Percentiles rank a stretch among this genome's conserved stretches.
These are phyloP conservation scores for Cataglyphis albicans DNA, from an alignment of 2,888 invertebrate species.

Conservation along the genomic window DNA sequence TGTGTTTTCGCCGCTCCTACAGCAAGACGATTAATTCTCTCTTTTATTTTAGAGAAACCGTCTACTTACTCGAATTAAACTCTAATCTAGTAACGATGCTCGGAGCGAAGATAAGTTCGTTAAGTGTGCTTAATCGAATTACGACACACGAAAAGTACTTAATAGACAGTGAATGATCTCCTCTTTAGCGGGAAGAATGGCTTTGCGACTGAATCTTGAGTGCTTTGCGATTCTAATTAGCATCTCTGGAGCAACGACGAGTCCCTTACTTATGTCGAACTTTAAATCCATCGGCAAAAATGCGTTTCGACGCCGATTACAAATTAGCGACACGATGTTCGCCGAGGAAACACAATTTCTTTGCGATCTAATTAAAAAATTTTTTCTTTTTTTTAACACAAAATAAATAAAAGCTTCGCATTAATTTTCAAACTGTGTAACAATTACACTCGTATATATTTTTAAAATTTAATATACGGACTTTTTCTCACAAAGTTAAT, in stretches of 20 bases:
- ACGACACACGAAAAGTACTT: constrained; percentile 67
- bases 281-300: constrained; percentile 42
- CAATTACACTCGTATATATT: neutral
- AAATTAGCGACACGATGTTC: constrained; percentile 25
- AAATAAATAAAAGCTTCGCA: neutral
- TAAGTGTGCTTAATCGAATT: constrained; percentile 69
- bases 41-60: constrained; percentile 42
- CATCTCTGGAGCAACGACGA: constrained; percentile 51
- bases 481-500: neutral
- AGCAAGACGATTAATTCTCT: constrained; percentile 52
- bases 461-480: neutral
- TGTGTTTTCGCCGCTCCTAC: constrained; percentile 12
- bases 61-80: constrained; percentile 51
- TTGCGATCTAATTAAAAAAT: constrained; percentile 14
- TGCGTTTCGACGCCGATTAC: constrained; percentile 18
- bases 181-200: constrained; percentile 65
- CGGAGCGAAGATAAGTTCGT: constrained; percentile 65
- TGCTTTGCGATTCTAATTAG: constrained; percentile 69
- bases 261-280: constrained; percentile 10
- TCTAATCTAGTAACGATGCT: constrained; percentile 61
- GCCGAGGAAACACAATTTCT: neutral
- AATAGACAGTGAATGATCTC: constrained; percentile 67
- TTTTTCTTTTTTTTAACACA: neutral
- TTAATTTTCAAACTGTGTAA: constrained; percentile 18
- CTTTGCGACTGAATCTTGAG: constrained; percentile 50